Conservation (phyloP, 1,140 invertebrate species). For the Nasonia longicornis region DNA sequence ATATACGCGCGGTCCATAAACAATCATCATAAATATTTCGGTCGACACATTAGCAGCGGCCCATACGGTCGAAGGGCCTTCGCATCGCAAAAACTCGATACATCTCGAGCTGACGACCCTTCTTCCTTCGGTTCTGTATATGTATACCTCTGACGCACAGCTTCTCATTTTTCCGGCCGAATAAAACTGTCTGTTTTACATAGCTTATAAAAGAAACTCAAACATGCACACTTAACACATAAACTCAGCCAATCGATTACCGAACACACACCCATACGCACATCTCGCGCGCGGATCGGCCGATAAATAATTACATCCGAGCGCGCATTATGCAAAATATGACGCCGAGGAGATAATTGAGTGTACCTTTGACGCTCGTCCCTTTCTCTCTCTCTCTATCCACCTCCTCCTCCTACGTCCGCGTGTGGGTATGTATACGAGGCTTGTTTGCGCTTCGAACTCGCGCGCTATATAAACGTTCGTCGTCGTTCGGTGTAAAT, state of each 20-base stretch:
- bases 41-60: constrained; percentile 64
- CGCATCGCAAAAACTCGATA: constrained; percentile 17
- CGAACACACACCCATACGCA: background rate
- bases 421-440: background rate
- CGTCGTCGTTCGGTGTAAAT: background rate
- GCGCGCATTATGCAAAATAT: constrained; percentile 31
- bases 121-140: background rate
- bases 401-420: background rate
- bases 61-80: background rate
- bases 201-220: too few species aligned
- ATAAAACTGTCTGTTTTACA: background rate
- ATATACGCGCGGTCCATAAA: constrained; percentile 67
- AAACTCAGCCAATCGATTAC: constrained; percentile 27
- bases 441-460: constrained; percentile 1
- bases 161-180: background rate
- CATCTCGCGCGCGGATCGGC: too few species aligned
- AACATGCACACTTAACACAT: background rate
- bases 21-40: constrained; percentile 68
- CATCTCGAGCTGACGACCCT: background rate
- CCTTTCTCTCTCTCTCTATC: background rate
- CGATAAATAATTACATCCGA: constrained; percentile 25
- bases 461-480: background rate
- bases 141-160: background rate
- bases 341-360: constrained; percentile 28
- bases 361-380: constrained; percentile 8